phyloP scores from a whole-genome alignment of 2,113 vertebrate genomes.

The Neogale vison region DNA sequence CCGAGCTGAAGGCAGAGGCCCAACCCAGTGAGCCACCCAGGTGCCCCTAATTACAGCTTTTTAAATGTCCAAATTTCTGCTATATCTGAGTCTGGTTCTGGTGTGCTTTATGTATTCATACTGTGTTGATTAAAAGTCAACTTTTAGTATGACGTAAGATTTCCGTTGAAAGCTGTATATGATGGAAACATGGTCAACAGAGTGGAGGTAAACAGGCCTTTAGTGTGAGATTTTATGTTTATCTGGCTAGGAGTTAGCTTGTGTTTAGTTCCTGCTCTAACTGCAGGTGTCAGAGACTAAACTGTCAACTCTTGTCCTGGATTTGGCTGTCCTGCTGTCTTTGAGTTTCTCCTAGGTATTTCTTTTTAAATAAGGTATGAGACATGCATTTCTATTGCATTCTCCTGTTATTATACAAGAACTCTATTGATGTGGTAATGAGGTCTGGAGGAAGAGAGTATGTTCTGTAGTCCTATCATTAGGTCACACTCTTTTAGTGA shows the following conservation, averaged over 20 bases:
- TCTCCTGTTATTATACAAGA: not conserved
- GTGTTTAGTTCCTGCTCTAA: not conserved
- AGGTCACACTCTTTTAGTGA: not conserved
- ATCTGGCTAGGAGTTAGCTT: not conserved
- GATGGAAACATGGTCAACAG: not conserved
- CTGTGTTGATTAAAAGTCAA: not conserved
- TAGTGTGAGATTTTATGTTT: not conserved
- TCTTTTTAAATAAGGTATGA: not conserved
- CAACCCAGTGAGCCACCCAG: too few species aligned
- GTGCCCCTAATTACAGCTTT: not conserved
- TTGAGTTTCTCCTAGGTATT: not conserved
- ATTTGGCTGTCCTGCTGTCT: not conserved
- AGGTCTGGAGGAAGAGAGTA: not conserved
- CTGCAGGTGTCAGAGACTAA: not conserved
- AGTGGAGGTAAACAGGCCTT: not conserved
- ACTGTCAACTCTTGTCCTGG: not conserved
- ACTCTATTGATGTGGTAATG: not conserved
- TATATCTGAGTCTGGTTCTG: not conserved
- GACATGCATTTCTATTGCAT: not conserved
- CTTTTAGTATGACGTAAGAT: not conserved
- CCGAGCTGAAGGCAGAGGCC: too few species aligned
- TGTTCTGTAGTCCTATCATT: not conserved
- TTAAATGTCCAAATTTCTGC: not conserved
- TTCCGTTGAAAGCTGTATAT: not conserved
- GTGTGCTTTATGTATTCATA: not conserved